Conservation (phyloP, 2,888 invertebrate genomes). For the Salticus scenicus region DNA sequence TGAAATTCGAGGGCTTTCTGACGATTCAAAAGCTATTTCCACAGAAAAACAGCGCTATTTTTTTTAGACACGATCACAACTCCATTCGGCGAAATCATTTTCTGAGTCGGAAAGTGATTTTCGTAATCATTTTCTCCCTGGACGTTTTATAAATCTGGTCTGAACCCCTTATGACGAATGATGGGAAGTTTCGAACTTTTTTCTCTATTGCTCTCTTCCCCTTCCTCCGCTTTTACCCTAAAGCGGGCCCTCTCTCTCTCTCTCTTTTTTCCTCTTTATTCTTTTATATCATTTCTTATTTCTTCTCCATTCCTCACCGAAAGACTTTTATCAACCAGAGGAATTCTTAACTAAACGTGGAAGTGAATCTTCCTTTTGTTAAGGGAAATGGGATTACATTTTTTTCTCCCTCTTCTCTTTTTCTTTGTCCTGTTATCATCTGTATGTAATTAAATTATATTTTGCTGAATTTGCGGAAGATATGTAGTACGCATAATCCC, state of each 20-base stretch:
- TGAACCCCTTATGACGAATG: slow-evolving; percentile 55
- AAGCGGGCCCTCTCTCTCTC: not conserved
- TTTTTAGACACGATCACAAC: not conserved
- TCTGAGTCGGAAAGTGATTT: slow-evolving; percentile 29
- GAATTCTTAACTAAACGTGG: slow-evolving; percentile 1
- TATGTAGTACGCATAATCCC: too few species aligned
- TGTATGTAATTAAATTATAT: not conserved
- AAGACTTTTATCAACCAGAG: not conserved
- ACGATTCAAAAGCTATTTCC: not conserved
- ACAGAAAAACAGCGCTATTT: not conserved
- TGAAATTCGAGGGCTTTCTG: too few species aligned
- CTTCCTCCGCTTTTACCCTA: not conserved
- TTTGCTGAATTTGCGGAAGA: not conserved
- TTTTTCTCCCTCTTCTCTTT: not conserved
- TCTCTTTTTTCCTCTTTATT: not conserved
- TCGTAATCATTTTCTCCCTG: slow-evolving; percentile 7
- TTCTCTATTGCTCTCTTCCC: not conserved
- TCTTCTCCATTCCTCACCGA: not conserved
- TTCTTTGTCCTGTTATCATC: too few species aligned
- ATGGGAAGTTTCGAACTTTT: slow-evolving; percentile 50
- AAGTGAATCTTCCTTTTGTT: not conserved
- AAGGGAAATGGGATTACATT: not conserved
- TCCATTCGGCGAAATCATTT: not conserved
- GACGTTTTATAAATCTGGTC: slow-evolving; percentile 49
- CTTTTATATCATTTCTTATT: not conserved